Evolutionary conservation across 1,140 invertebrate species (phyloP).

Genomic region (Luehdorfia chinensis): DNA sequence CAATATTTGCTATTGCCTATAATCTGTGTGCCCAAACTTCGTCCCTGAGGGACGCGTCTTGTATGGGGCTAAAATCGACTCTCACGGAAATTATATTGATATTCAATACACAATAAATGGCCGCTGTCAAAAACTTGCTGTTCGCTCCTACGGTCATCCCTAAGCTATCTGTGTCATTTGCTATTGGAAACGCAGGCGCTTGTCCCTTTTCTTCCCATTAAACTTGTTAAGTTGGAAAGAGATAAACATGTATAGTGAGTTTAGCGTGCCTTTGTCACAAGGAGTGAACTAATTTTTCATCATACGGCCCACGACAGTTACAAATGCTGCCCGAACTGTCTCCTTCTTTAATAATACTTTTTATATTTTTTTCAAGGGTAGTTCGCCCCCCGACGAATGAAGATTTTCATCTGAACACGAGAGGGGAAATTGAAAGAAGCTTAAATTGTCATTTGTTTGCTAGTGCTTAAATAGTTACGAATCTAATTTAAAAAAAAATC

Average conservation of each 20-base stretch:
- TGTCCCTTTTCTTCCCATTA: slow-evolving; percentile 36
- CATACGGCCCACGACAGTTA: slow-evolving; percentile 77
- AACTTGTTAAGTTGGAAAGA: slow-evolving; percentile 43
- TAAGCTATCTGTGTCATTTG: slow-evolving; percentile 76
- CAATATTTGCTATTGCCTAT: slow-evolving; percentile 73
- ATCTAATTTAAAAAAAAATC: slow-evolving; percentile 10
- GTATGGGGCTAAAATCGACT: slow-evolving; percentile 74
- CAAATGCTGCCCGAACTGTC: slow-evolving; percentile 78
- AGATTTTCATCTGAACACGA: slow-evolving; percentile 67
- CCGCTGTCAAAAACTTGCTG: slow-evolving; percentile 76
- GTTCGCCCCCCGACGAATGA: slow-evolving; percentile 66
- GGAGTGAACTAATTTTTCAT: slow-evolving; percentile 78
- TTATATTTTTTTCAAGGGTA: slow-evolving; percentile 75
- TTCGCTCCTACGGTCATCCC: slow-evolving; percentile 76
- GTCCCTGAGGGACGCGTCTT: slow-evolving; percentile 51
- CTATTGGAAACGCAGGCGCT: slow-evolving; percentile 65
- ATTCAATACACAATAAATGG: slow-evolving; percentile 78
- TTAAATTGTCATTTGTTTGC: slow-evolving; percentile 69
- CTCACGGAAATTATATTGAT: slow-evolving; percentile 77
- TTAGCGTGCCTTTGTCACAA: slow-evolving; percentile 73
- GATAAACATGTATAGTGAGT: slow-evolving; percentile 57
- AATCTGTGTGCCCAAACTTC: slow-evolving; percentile 71
- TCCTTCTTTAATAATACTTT: slow-evolving; percentile 79
- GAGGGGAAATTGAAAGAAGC: slow-evolving; percentile 70
- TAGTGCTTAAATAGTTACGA: slow-evolving; percentile 12